These are phyloP conservation scores for Ptychoptera contaminata DNA, from an alignment of 2,888 invertebrate species.

Conservation along the genomic window DNA sequence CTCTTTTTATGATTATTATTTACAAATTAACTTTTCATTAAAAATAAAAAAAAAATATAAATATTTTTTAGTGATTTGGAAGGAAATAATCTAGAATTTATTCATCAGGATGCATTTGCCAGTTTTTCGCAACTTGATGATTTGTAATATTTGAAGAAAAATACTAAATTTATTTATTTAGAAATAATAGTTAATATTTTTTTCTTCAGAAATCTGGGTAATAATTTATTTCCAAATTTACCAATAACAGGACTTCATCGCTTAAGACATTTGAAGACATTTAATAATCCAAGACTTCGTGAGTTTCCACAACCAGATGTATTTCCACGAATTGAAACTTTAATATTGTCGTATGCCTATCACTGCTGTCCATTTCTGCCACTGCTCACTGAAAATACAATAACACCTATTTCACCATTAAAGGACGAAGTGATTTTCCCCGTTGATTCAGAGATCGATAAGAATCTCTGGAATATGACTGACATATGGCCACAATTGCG, in stretches of 20 bases:
- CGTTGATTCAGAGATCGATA: conserved; percentile 50
- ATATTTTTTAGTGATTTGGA: conserved; percentile 77
- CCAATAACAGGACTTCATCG: conserved; percentile 69
- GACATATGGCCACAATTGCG: conserved; percentile 73
- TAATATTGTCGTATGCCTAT: conserved; percentile 85
- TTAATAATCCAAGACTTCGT: conserved; percentile 74
- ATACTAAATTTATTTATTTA: not conserved
- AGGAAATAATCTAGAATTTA: conserved; percentile 66
- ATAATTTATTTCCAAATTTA: conserved; percentile 69
- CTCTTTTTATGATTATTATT: too few species aligned
- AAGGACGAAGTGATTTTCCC: conserved; percentile 54
- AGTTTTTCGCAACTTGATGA: conserved; percentile 66
- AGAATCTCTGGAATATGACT: conserved; percentile 64
- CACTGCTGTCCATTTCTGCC: conserved; percentile 87
- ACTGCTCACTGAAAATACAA: conserved; percentile 36
- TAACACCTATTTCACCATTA: conserved; percentile 34
- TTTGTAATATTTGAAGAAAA: conserved; percentile 42
- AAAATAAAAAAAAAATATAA: not conserved
- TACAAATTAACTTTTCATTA: not conserved
- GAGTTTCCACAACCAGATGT: conserved; percentile 77
- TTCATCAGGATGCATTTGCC: conserved; percentile 73
- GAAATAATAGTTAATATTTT: not conserved
- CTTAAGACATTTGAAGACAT: conserved; percentile 73
- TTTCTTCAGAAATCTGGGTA: conserved; percentile 62
- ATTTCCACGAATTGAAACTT: conserved; percentile 69